Evolutionary conservation across 2,113 vertebrate species (phyloP).

Genomic region (Anseranas semipalmata): DNA sequence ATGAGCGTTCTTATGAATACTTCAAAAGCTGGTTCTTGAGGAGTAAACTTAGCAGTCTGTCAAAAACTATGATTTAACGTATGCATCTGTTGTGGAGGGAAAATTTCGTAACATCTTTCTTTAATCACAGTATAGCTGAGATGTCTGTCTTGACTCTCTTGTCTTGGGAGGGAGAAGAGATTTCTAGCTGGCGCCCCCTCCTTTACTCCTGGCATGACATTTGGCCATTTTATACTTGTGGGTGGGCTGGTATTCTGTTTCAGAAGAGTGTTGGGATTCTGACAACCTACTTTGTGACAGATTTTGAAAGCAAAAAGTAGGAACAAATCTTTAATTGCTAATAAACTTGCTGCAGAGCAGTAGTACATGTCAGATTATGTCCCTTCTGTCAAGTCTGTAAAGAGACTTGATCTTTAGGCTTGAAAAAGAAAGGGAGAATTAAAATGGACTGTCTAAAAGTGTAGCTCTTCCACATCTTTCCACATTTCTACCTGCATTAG

Average conservation of each 20-base stretch:
- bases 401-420: not conserved
- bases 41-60: slow-evolving; percentile 11
- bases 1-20: not conserved
- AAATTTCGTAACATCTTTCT: not conserved
- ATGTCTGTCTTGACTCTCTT: not conserved
- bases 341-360: not conserved
- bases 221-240: not conserved
- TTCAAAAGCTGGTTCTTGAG: not conserved
- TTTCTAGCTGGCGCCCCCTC: not conserved
- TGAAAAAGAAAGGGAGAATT: not conserved
- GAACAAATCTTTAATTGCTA: not conserved
- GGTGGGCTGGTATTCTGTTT: not conserved
- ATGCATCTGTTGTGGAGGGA: not conserved
- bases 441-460: not conserved
- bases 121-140: not conserved
- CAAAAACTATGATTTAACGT: not conserved
- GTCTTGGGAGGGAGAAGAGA: not conserved
- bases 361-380: not conserved
- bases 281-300: not conserved
- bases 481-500: not conserved
- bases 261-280: not conserved
- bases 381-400: not conserved
- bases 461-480: not conserved
- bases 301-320: not conserved
- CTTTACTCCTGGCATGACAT: not conserved